These are phyloP conservation scores for Clunio marinus DNA, from an alignment of 2,888 invertebrate species.

Conservation along the genomic window DNA sequence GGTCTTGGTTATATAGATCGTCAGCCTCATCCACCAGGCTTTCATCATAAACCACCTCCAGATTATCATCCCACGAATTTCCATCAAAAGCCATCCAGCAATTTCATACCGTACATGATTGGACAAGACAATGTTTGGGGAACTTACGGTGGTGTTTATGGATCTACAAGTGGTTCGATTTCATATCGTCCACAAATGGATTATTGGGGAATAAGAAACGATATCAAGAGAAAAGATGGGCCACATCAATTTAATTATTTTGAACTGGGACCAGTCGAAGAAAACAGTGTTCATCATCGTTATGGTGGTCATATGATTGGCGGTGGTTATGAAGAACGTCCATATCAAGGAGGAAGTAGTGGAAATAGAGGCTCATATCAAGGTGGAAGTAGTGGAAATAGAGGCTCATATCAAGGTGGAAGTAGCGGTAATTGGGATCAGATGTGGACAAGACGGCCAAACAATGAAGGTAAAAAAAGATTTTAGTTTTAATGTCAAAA, in stretches of 20 bases:
- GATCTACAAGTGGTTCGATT: slow-evolving; percentile 47
- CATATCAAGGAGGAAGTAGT: no score
- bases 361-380: no score
- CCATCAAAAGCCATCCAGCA: slow-evolving; percentile 45
- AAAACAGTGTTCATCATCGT: slow-evolving; percentile 44
- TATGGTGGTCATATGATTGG: slow-evolving; percentile 45
- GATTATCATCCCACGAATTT: slow-evolving; percentile 40
- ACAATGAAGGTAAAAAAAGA: slow-evolving; percentile 48
- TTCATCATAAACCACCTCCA: slow-evolving; percentile 18
- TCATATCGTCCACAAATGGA: slow-evolving; percentile 50
- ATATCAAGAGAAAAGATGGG: slow-evolving; percentile 48
- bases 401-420: no score
- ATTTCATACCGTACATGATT: slow-evolving; percentile 58
- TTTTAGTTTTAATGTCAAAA: not conserved
- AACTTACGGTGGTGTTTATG: slow-evolving; percentile 59
- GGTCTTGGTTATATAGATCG: slow-evolving; percentile 35
- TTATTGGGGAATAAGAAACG: slow-evolving; percentile 55
- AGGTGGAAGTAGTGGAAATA: no score
- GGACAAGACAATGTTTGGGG: slow-evolving; percentile 56
- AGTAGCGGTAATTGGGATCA: slow-evolving; percentile 49
- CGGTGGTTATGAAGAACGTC: no score
- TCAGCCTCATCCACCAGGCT: slow-evolving; percentile 37
- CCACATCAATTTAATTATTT: slow-evolving; percentile 50
- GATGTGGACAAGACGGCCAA: slow-evolving; percentile 51
- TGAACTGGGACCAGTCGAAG: slow-evolving; percentile 50